Evolutionary conservation across 2,888 invertebrate species (phyloP), one percentile per base, ranked within the genome.

Genomic region (Dynastes tityus): DNA sequence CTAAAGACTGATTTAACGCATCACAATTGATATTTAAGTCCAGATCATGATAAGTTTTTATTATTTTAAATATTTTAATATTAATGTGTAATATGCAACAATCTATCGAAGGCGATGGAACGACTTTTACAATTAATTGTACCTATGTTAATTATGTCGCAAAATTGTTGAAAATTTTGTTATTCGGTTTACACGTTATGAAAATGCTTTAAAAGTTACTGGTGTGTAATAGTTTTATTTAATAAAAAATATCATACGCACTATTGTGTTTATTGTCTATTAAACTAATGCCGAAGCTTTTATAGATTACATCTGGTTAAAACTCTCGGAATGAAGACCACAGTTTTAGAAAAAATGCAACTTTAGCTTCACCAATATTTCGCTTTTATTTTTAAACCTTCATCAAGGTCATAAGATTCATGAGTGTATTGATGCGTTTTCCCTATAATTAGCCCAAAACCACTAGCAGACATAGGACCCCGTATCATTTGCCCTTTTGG

Each of bases 1-100:
- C 73, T 74, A 71, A 78, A 78, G 78, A 78, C 78, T 78, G 78
- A 78, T 78, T 78, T 78, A 64, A 73, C 61, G 73, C 78, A 78
- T 78, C 78, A 78, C 78, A 78, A 49, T 71, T 65, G 63, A 73
- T 64, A 63, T 64, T 71, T 67, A 76, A 76, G 68, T 45, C 63
- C 45, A 29, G 63, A 58, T 40, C 22, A 73, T 73, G 61, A 40
- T 73, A 63, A 45, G 58, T 53, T 75, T 75, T 51, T 63, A 63
- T 5, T 61, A 11, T 63, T 53, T 32, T 73, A 32, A 49, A 73
- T 58, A 22, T 53, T 32, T 61, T 61, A 45, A 5, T 53, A 49
- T 58, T 32, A 73, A n/a, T 75, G 4, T 63, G 75, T 75, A 53
- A 71, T 45, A 58, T 22, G 32, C 55, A 53, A 32, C 29, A n/a